Conservation (phyloP, 2,797 vertebrate genomes). For the Clarias fuscus region DNA sequence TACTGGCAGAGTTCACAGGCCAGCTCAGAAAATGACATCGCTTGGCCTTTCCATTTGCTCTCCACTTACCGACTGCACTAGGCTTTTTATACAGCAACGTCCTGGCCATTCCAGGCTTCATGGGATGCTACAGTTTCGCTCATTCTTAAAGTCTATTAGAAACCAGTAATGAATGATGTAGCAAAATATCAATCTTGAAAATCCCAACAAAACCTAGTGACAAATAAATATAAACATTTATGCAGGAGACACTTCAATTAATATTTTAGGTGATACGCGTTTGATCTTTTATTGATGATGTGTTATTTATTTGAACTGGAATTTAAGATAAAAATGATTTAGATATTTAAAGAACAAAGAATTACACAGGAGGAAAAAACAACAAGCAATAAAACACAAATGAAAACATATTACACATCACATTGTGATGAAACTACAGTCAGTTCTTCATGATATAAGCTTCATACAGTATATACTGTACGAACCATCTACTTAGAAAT, state of each 20-base stretch:
- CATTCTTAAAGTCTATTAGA: neutral
- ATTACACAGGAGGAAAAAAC: neutral
- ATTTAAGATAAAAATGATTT: neutral
- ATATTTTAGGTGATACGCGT: neutral
- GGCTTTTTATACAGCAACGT: constrained; percentile 39
- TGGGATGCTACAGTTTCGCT: neutral
- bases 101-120: neutral
- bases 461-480: neutral
- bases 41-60: constrained; percentile 49
- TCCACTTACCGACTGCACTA: constrained; percentile 37
- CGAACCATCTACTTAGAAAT: neutral
- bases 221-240: neutral
- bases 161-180: neutral
- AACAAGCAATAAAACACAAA: neutral
- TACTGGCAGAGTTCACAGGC: constrained; percentile 39
- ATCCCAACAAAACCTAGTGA: neutral
- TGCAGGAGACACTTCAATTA: neutral
- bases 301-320: neutral
- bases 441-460: neutral
- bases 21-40: constrained; percentile 48
- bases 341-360: neutral
- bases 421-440: neutral
- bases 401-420: neutral
- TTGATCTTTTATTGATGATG: constrained; percentile 1
- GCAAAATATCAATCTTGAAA: neutral